phyloP scores from a whole-genome alignment of 2,888 invertebrate species.

The Lacanobia wlatinum region DNA sequence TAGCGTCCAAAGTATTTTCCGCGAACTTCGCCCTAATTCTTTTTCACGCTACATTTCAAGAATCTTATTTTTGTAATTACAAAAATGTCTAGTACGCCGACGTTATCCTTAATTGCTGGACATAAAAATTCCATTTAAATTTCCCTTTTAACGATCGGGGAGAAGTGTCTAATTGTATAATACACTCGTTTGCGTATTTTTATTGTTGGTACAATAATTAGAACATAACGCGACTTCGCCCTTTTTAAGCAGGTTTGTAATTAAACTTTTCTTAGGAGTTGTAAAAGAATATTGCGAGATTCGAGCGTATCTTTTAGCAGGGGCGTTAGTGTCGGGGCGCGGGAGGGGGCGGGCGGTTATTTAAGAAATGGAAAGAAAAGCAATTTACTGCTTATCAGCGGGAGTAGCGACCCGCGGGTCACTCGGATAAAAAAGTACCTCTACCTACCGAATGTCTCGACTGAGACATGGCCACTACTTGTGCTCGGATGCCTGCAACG shows the following conservation, averaged over 20 bases:
- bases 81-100: conserved; percentile 90
- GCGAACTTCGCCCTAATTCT: conserved; percentile 88
- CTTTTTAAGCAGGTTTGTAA: conserved; percentile 86
- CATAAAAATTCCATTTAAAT: conserved; percentile 92
- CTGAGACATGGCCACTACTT: conserved; percentile 72
- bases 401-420: conserved; percentile 82
- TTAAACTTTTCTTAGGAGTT: conserved; percentile 86
- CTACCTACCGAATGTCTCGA: conserved; percentile 69
- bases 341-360: conserved; percentile 76
- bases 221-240: conserved; percentile 88
- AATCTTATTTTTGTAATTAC: conserved; percentile 91
- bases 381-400: conserved; percentile 89
- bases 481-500: conserved; percentile 55
- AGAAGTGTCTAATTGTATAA: conserved; percentile 91
- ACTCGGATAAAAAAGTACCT: conserved; percentile 77
- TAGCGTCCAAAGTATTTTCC: conserved; percentile 84
- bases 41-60: conserved; percentile 91
- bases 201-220: conserved; percentile 90
- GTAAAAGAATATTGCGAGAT: conserved; percentile 85
- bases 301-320: conserved; percentile 76
- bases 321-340: conserved; percentile 62
- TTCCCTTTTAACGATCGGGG: conserved; percentile 91
- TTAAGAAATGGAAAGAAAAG: conserved; percentile 89
- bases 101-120: conserved; percentile 91
- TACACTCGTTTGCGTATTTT: conserved; percentile 91